Evolutionary conservation across 2,797 vertebrate genomes (phyloP), one percentile per base, ranked within the genome.

Genomic region (Myotis vivesi): DNA sequence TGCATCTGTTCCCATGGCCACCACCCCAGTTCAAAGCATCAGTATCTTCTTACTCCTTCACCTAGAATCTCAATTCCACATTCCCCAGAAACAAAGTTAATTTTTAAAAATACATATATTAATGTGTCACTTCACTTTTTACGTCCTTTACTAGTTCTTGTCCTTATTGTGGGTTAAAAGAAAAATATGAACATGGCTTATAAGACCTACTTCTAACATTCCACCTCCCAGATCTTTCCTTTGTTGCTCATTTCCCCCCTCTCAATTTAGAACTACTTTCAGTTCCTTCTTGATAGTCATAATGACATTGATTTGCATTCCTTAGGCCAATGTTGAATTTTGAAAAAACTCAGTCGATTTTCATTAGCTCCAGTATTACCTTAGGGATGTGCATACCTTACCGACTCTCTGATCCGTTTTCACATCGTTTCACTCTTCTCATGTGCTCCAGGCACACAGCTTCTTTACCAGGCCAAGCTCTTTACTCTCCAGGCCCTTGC

Each of bases 301-400:
- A 33, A 66, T 36, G 28, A 0, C 16, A 66, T 64, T 69, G 7
- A 49, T n/a, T 53, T 85, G 3, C 59, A 11, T 3, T 49, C 16
- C 44, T 57, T 75, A 76, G 28, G 19, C 9, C 41, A 38, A 4
- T 25, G 16, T n/a, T 72, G 12, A 41, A 25, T n/a, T 87, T 71
- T 16, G 13, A 75, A 51, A 89, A 44, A 75, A 71, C 7, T 55
- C 64, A 51, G 5, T 5, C 11, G 20, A 49, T 41, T 64, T 89
- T 6, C 2, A 2, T 69, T 53, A 22, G 13, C 5, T 82, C n/a
- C 30, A 16, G 28, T n/a, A 46, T 13, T 0, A 2, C 5, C 9
- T 88, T 16, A 41, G 33, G 12, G 46, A 17, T 2, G 64, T 9
- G 30, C 23, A 22, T 36, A 15, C 7, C 0, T 36, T 57, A 25